phyloP scores from a whole-genome alignment of 92 coral and sea anemone genomes.

The Porites divaricata region DNA sequence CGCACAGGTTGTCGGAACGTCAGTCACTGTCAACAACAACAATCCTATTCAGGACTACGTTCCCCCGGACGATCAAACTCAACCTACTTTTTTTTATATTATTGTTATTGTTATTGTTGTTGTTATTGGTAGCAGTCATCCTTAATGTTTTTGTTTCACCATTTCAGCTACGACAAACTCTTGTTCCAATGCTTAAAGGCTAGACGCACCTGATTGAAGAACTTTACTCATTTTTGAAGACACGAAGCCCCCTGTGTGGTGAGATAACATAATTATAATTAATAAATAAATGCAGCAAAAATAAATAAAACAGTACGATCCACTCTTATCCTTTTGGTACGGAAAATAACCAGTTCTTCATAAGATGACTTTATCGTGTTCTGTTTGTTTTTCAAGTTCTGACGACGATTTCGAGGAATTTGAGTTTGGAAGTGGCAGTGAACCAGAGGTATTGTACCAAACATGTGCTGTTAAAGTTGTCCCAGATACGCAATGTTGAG shows the following conservation, averaged over 20 bases:
- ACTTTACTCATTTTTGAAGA: constrained; percentile 90
- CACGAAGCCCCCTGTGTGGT: constrained; percentile 87
- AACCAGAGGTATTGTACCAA: constrained; percentile 74
- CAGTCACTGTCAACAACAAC: too few species aligned
- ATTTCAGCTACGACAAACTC: constrained; percentile 79
- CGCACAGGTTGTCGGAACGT: too few species aligned
- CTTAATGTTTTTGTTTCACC: not conserved
- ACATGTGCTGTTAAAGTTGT: too few species aligned
- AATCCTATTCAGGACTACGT: too few species aligned
- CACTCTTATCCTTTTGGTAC: too few species aligned
- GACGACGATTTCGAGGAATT: constrained; percentile 98
- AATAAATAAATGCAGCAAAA: too few species aligned
- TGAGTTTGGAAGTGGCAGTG: constrained; percentile 97
- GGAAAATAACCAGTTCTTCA: not conserved
- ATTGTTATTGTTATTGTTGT: too few species aligned
- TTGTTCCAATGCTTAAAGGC: constrained; percentile 90
- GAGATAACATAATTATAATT: constrained; percentile 1
- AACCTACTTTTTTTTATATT: too few species aligned
- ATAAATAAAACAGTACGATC: not conserved
- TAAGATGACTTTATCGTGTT: not conserved
- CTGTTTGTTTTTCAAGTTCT: constrained; percentile 48
- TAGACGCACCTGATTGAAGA: constrained; percentile 91
- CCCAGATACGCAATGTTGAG: not conserved
- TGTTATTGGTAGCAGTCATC: not conserved
- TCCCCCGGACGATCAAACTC: too few species aligned